Conservation (phyloP, 2,888 invertebrate species). For the Myopa testacea region DNA sequence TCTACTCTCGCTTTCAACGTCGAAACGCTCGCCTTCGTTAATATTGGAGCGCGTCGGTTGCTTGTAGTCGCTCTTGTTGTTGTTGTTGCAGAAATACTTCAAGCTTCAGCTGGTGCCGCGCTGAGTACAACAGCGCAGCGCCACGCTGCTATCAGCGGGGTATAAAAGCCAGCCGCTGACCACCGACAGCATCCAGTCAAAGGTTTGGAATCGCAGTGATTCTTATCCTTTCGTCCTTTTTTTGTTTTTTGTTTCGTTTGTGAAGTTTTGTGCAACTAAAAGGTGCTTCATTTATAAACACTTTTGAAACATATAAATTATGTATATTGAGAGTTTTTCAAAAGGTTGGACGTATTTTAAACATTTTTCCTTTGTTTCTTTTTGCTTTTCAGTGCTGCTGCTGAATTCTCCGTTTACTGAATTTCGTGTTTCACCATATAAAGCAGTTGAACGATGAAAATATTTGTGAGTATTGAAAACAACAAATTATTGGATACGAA, state of each 20-base stretch:
- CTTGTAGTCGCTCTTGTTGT: slow-evolving; percentile 6
- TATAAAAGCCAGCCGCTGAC: slow-evolving; percentile 69
- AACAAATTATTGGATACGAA: background rate
- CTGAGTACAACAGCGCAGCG: background rate
- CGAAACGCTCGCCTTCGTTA: background rate
- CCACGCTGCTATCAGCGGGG: slow-evolving; percentile 47
- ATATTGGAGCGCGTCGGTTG: background rate
- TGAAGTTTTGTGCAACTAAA: background rate
- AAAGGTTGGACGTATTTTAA: slow-evolving; percentile 10
- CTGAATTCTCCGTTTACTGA: slow-evolving; percentile 51
- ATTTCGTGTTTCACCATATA: slow-evolving; percentile 43
- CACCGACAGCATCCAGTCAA: slow-evolving; percentile 70
- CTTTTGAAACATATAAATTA: slow-evolving; percentile 27
- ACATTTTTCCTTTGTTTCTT: slow-evolving; percentile 35
- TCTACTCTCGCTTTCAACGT: slow-evolving; percentile 22
- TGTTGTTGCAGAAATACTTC: background rate
- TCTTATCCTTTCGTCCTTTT: slow-evolving; percentile 63
- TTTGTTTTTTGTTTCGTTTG: slow-evolving; percentile 6
- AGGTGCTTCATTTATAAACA: slow-evolving; percentile 20
- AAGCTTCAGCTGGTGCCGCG: background rate
- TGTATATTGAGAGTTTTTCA: background rate
- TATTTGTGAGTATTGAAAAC: slow-evolving; percentile 70
- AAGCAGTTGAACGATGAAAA: slow-evolving; percentile 67
- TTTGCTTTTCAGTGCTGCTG: slow-evolving; percentile 51
- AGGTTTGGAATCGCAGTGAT: slow-evolving; percentile 69